Conservation (phyloP, 2,113 vertebrate genomes). For the Prolemur simus region DNA sequence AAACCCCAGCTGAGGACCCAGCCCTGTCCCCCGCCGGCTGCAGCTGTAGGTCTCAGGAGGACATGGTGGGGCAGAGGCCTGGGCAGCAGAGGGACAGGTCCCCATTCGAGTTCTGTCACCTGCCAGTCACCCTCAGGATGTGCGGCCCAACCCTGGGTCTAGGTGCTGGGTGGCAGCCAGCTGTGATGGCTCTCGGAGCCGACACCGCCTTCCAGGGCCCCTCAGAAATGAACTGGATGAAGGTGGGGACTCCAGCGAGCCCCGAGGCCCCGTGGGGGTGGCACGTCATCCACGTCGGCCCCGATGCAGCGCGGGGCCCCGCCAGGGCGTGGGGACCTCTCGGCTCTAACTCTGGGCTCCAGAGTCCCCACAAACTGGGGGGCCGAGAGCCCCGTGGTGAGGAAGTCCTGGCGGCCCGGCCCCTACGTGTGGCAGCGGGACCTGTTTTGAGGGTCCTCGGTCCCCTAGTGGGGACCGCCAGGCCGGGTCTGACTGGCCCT, state of each 20-base stretch:
- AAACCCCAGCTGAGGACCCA: background rate
- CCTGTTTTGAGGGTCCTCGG: background rate
- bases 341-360: background rate
- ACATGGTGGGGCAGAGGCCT: background rate
- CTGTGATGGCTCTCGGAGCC: too few species aligned
- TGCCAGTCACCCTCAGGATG: background rate
- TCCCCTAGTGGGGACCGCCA: background rate
- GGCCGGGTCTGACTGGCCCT: background rate
- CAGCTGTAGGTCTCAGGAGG: background rate
- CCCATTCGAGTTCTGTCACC: background rate
- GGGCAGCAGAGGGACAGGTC: too few species aligned
- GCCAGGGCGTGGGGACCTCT: background rate
- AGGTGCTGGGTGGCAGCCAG: background rate
- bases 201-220: background rate
- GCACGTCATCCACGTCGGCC: background rate
- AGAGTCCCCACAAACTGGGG: background rate
- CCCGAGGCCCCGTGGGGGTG: accelerated
- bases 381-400: accelerated
- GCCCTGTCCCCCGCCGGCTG: background rate
- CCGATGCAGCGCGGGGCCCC: accelerated
- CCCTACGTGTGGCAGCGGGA: accelerated
- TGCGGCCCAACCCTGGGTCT: background rate
- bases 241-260: accelerated
- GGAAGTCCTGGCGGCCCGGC: accelerated
- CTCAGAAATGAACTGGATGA: too few species aligned